A percentile compares a stretch with the other conserved stretches of the same genome.
These are phyloP conservation scores for Altica lythri DNA, from an alignment of 2,888 invertebrate genomes.

Conservation along the genomic window DNA sequence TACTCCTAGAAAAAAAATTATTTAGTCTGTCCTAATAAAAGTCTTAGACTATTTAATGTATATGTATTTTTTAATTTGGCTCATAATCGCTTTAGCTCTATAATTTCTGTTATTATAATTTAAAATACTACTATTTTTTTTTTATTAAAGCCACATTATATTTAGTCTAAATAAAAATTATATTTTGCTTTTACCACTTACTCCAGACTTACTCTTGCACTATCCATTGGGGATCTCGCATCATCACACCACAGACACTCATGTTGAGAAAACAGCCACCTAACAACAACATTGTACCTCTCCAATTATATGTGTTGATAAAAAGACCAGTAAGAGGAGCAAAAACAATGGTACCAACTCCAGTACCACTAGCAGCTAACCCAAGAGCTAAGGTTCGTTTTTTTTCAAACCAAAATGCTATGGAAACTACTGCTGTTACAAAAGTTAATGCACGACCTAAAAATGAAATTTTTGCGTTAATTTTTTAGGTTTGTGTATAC, in stretches of 20 bases:
- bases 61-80: no score
- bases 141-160: no score
- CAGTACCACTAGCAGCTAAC: constrained; percentile 86
- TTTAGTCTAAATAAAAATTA: no score
- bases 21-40: no score
- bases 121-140: no score
- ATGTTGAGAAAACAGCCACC: constrained; percentile 84
- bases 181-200: not conserved
- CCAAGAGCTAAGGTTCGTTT: constrained; percentile 85
- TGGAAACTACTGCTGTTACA: constrained; percentile 88
- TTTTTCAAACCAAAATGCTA: constrained; percentile 92
- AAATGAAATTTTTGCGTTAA: no score
- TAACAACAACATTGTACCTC: constrained; percentile 79
- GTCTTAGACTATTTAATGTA: no score
- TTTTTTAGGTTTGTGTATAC: no score
- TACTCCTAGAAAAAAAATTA: no score
- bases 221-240: constrained; percentile 89
- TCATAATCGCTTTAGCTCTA: no score
- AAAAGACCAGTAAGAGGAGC: constrained; percentile 83
- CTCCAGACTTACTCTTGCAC: constrained; percentile 58
- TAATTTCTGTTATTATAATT: no score
- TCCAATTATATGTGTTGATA: constrained; percentile 79
- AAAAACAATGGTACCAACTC: constrained; percentile 88
- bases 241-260: constrained; percentile 82
- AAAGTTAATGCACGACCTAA: constrained; percentile 78